These are phyloP conservation scores for Agelas oroides DNA, from an alignment of 37 sponge, comb jelly and placozoan genomes.

Conservation along the genomic window DNA sequence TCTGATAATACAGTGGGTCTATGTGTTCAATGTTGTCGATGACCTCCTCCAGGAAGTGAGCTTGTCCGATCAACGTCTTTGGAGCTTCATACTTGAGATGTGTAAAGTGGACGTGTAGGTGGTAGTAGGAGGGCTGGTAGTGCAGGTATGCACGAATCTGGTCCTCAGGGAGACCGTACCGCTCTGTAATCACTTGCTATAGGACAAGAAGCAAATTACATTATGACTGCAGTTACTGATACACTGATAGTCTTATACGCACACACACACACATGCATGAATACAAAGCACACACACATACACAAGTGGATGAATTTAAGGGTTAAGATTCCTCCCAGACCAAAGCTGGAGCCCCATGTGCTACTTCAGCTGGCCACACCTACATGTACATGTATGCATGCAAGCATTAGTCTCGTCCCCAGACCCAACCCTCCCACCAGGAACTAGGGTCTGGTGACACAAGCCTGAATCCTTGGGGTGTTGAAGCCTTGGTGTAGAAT, in stretches of 20 bases:
- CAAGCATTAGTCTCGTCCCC: too few species aligned
- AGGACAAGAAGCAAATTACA: conserved; percentile 8
- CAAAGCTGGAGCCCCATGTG: too few species aligned
- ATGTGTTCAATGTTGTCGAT: conserved; percentile 90
- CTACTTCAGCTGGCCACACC: too few species aligned
- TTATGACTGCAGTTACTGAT: too few species aligned
- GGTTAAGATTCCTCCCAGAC: too few species aligned
- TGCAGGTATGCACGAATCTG: conserved; percentile 87
- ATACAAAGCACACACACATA: conserved; percentile 49
- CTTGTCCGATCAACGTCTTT: conserved; percentile 66
- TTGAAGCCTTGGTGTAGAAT: too few species aligned
- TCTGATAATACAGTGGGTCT: conserved; percentile 76
- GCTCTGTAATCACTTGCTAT: conserved; percentile 60
- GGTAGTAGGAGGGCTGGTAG: conserved; percentile 99
- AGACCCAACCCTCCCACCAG: too few species aligned
- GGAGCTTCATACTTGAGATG: conserved; percentile 78
- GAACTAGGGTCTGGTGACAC: too few species aligned
- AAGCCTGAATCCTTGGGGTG: too few species aligned
- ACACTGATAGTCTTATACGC: too few species aligned
- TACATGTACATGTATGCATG: too few species aligned
- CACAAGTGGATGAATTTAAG: too few species aligned
- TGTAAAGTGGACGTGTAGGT: conserved; percentile 94
- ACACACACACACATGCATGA: conserved; percentile 32
- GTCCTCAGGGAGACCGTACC: conserved; percentile 66
- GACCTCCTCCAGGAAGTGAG: conserved; percentile 91